Percentiles rank a stretch among this genome's conserved stretches.
These are phyloP conservation scores for Syndactyla subalaris DNA, from an alignment of 2,797 vertebrate species.

Conservation along the genomic window DNA sequence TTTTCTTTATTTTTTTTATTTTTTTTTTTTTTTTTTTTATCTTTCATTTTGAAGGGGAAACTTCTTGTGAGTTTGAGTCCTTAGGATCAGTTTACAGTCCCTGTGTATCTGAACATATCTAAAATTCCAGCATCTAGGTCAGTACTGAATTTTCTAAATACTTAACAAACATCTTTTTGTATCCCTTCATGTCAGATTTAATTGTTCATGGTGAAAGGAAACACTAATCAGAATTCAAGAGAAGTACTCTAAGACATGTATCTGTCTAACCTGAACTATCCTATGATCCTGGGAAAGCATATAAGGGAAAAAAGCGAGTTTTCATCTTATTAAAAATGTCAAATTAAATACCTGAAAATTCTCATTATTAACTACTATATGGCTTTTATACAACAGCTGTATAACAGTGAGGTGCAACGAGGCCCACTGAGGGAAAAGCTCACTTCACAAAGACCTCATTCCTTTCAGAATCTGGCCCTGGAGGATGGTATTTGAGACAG, in stretches of 20 bases:
- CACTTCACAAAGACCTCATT: not conserved
- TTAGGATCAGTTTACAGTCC: not conserved
- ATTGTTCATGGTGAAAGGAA: conserved; percentile 42
- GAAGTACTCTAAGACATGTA: not conserved
- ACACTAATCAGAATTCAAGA: not conserved
- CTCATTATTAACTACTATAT: not conserved
- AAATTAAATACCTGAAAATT: not conserved
- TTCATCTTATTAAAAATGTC: not conserved
- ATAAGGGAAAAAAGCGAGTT: not conserved
- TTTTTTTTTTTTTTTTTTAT: too few species aligned
- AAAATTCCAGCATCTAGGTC: conserved; percentile 17
- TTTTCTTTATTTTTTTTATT: too few species aligned
- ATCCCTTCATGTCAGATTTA: conserved; percentile 37
- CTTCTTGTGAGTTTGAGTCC: not conserved
- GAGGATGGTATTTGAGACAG: not conserved
- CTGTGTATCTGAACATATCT: not conserved
- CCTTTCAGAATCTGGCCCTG: not conserved
- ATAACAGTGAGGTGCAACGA: not conserved
- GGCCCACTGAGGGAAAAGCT: not conserved
- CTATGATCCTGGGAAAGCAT: not conserved
- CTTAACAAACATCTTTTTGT: conserved; percentile 14
- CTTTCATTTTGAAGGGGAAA: not conserved
- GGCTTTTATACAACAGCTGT: not conserved
- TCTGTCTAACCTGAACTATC: conserved; percentile 31
- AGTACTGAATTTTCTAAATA: not conserved